Percentiles rank a stretch among this genome's conserved stretches.
phyloP scores from a whole-genome alignment of 2,888 invertebrate genomes.

The Linyphia triangularis region DNA sequence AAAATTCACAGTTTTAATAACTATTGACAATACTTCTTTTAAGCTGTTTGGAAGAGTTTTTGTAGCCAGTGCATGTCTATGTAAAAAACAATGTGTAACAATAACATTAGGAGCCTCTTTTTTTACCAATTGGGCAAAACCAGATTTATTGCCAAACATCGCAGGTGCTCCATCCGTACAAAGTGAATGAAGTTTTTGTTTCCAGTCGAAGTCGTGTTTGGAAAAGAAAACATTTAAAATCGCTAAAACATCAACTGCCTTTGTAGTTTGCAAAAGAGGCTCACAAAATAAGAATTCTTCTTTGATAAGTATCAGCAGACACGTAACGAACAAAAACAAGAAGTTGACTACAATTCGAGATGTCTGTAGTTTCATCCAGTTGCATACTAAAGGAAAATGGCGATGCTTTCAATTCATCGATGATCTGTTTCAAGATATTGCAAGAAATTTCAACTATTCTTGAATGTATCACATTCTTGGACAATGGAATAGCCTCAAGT shows the following conservation, averaged over 20 bases:
- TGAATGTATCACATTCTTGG: conserved; percentile 64
- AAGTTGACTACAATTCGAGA: conserved; percentile 50
- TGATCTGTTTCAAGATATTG: conserved; percentile 69
- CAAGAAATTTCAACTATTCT: conserved; percentile 66
- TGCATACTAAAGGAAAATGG: conserved; percentile 67
- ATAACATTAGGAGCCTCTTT: too few relatives aligned
- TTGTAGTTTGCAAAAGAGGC: too few relatives aligned
- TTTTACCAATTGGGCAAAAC: too few relatives aligned
- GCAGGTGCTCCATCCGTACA: too few relatives aligned
- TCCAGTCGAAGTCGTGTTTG: too few relatives aligned
- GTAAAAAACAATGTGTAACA: conserved; percentile 54
- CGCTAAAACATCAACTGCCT: too few relatives aligned
- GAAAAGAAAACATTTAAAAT: too few relatives aligned
- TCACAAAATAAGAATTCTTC: too few relatives aligned
- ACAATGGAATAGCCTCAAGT: conserved; percentile 70
- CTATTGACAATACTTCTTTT: conserved; percentile 63
- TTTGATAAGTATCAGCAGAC: too few relatives aligned
- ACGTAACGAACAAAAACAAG: too few relatives aligned
- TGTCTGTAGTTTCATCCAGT: conserved; percentile 80
- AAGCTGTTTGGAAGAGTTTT: conserved; percentile 64
- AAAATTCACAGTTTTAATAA: conserved; percentile 58
- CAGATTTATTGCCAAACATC: too few relatives aligned
- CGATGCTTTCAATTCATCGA: conserved; percentile 59
- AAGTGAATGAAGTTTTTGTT: too few relatives aligned
- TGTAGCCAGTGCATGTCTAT: conserved; percentile 62